Conservation (phyloP, 2,113 vertebrate genomes). For the Alosa alosa region DNA sequence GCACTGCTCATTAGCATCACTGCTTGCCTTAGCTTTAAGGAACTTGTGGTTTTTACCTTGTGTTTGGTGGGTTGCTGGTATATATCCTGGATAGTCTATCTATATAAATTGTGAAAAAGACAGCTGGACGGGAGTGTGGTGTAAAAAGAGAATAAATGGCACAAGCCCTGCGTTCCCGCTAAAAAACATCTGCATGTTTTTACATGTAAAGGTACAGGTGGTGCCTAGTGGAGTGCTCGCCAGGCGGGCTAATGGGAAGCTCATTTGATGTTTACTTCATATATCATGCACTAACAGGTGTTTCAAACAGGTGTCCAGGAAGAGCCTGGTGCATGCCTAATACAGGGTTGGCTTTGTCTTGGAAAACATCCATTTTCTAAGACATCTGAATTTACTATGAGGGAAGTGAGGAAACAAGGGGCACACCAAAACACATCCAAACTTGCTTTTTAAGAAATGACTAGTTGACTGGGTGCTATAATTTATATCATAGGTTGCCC, state of each 20-base stretch:
- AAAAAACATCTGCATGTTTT: slow-evolving; percentile 23
- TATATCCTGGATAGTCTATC: not conserved
- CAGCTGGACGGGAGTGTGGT: not conserved
- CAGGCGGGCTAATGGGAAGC: slow-evolving; percentile 45
- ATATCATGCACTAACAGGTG: slow-evolving; percentile 60
- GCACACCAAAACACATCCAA: slow-evolving; percentile 58
- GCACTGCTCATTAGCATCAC: not conserved
- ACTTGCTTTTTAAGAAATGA: slow-evolving; percentile 54
- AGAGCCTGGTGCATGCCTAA: slow-evolving; percentile 50
- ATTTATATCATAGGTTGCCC: slow-evolving; percentile 58
- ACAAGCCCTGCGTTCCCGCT: not conserved
- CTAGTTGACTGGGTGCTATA: slow-evolving; percentile 54
- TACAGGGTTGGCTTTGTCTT: slow-evolving; percentile 47
- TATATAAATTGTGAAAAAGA: not conserved
- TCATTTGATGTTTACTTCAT: slow-evolving; percentile 39
- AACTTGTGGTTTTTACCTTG: not conserved
- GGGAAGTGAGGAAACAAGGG: slow-evolving; percentile 33
- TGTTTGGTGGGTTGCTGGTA: not conserved
- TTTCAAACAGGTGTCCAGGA: slow-evolving; percentile 69
- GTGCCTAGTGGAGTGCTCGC: slow-evolving; percentile 23
- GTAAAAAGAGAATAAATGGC: not conserved
- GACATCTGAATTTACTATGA: slow-evolving; percentile 55
- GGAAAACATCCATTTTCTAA: slow-evolving; percentile 47
- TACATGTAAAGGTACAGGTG: slow-evolving; percentile 33
- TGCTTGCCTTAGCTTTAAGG: not conserved